These are phyloP conservation scores for Terrapene triunguis DNA, from an alignment of 2,113 vertebrate genomes.

Conservation along the genomic window DNA sequence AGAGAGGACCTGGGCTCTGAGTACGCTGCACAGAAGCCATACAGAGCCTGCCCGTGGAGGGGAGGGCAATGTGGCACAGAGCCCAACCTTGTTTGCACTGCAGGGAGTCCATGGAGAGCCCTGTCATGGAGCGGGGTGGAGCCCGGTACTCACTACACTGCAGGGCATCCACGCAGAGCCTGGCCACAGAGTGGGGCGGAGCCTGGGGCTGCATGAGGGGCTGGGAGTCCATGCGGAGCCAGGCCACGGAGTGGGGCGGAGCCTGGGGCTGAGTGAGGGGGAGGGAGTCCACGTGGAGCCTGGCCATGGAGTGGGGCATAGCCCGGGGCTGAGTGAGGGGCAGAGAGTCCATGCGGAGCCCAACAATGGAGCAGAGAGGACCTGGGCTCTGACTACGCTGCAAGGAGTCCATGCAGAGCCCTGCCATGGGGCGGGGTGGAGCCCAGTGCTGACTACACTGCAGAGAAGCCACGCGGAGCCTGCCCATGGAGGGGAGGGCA, in stretches of 20 bases:
- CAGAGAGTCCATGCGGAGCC: not conserved
- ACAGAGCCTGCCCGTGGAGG: not conserved
- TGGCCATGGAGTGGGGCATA: too few species aligned
- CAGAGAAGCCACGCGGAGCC: too few species aligned
- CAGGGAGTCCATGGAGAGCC: not conserved
- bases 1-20: not conserved
- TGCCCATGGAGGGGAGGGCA: too few species aligned
- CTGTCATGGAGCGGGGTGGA: not conserved
- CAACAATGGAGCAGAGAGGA: too few species aligned
- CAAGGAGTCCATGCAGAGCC: too few species aligned
- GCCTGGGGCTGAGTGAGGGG: not conserved
- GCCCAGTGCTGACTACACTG: too few species aligned
- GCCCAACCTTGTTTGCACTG: not conserved
- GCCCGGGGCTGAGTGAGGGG: too few species aligned
- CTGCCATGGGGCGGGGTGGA: too few species aligned
- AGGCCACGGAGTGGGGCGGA: not conserved
- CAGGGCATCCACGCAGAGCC: not conserved
- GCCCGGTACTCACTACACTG: not conserved
- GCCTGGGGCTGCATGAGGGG: too few species aligned
- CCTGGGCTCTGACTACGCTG: too few species aligned
- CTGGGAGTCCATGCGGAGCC: too few species aligned
- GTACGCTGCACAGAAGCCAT: not conserved
- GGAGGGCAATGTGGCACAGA: not conserved
- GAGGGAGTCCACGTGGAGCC: not conserved
- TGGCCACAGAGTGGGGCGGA: too few species aligned